phyloP scores from a whole-genome alignment of 1,140 invertebrate species.

The Campodea augens region DNA sequence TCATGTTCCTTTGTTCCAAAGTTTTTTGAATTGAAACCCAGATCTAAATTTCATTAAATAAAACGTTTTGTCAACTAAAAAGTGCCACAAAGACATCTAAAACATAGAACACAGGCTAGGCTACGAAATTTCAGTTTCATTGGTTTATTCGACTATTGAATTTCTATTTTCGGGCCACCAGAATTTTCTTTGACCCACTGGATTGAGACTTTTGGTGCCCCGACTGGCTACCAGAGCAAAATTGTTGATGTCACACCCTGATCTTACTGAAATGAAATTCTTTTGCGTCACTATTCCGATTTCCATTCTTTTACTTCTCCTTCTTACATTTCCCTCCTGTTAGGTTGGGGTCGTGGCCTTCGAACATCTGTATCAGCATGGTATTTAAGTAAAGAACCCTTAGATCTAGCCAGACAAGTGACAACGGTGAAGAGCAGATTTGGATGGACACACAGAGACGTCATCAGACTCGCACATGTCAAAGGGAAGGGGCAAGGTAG shows the following conservation, averaged over 20 bases:
- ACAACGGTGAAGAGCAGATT: slow-evolving; percentile 38
- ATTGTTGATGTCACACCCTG: neutral
- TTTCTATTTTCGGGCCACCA: too few relatives aligned
- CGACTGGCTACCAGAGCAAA: too few relatives aligned
- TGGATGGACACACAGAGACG: slow-evolving; percentile 44
- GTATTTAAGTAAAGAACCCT: slow-evolving; percentile 34
- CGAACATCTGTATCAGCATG: slow-evolving; percentile 34
- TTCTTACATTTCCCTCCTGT: neutral
- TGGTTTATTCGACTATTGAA: too few relatives aligned
- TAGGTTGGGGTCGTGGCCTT: slow-evolving; percentile 40
- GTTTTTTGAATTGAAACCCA: too few relatives aligned
- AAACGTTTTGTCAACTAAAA: too few relatives aligned
- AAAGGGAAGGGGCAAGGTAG: slow-evolving; percentile 29
- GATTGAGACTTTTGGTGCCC: neutral
- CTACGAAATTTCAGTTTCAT: too few relatives aligned
- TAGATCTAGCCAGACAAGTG: slow-evolving; percentile 36
- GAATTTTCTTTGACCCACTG: too few relatives aligned
- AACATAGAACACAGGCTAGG: too few relatives aligned
- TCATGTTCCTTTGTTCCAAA: too few relatives aligned
- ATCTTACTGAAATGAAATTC: neutral
- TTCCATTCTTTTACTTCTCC: neutral
- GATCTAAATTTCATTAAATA: too few relatives aligned
- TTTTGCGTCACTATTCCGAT: neutral
- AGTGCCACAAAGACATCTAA: too few relatives aligned
- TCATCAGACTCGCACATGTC: slow-evolving; percentile 41